Evolutionary conservation across 2,888 invertebrate genomes (phyloP), one percentile per base, ranked within the genome.

Genomic region (Lapara coniferarum): DNA sequence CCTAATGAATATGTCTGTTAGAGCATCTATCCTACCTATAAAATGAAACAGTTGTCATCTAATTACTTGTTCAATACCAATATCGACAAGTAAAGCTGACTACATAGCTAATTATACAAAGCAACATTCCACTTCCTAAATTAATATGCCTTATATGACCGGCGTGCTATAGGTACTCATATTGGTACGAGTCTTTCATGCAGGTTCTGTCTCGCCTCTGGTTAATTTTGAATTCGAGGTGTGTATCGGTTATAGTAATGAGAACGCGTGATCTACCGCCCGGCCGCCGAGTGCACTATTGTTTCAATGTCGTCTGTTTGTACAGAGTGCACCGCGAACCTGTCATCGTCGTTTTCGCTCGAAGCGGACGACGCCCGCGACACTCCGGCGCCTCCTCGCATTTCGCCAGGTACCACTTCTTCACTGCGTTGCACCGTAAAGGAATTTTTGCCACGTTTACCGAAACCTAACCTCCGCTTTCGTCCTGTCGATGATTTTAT

Each of bases 351-450:
- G 91, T 98, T 98, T 91, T 98, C 98, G 92, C 98, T 98, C 91
- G 98, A 98, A 85, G 98, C 97, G 84, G 98, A 98, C 85, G 98
- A 98, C 86, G 98, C 97, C 87, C 98, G 97, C 87, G 95, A 95
- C 70, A 94, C 91, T 52, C 93, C 94, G 86, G 94, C 92, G 81
- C 95, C 95, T 73, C 88, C 89, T 76, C 96, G 94, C 87, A 96
- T 95, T 92, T 98, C 98, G 83, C 97, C 97, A 78, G 98, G 98
- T 84, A 97, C 96, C 87, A 99, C 98, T 94, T 99, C 99, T 95
- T 99, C 99, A 92, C 99, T 99, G 94, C 99, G 97, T 95, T 99
- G 98, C 90, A 99, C 98, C 94, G 98, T 98, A 95, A 98, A 98
- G 89, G 98, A 98, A 94, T 97, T 98, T 95, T 98, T 98, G 89